Percentiles rank a stretch among this genome's conserved stretches.
Conservation (phyloP, 2,888 invertebrate genomes). For the Phragmatobia fuliginosa region DNA sequence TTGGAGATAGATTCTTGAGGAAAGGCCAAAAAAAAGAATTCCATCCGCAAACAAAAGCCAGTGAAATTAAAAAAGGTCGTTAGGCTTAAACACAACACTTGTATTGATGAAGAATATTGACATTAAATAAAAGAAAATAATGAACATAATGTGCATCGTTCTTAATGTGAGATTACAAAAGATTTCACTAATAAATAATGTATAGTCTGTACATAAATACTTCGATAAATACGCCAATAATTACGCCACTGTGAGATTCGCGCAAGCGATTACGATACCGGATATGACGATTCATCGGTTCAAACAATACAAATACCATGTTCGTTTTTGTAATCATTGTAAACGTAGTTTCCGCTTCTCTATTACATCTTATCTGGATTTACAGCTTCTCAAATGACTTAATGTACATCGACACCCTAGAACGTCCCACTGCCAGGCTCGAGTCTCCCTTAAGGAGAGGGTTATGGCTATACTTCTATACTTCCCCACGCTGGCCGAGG, state of each 20-base stretch:
- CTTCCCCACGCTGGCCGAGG: too few relatives aligned
- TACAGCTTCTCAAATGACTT: too few relatives aligned
- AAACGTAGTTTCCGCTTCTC: not conserved
- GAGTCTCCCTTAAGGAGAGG: too few relatives aligned
- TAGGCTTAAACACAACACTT: not conserved
- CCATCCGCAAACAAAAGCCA: too few relatives aligned
- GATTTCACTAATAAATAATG: constrained; percentile 38
- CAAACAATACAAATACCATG: constrained; percentile 18
- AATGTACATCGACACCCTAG: too few relatives aligned
- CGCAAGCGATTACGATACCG: constrained; percentile 30
- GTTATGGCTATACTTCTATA: too few relatives aligned
- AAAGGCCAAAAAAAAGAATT: too few relatives aligned
- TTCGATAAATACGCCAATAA: constrained; percentile 18
- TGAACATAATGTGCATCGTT: constrained; percentile 15
- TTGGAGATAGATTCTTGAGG: too few relatives aligned
- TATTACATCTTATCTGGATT: not conserved
- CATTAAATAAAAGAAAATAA: not conserved
- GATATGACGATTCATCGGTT: constrained; percentile 29
- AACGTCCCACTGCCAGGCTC: too few relatives aligned
- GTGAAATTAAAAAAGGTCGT: not conserved
- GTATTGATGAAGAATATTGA: not conserved
- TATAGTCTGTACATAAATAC: constrained; percentile 22
- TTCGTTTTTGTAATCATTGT: not conserved
- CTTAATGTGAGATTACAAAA: constrained; percentile 24
- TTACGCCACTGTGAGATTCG: constrained; percentile 31